Evolutionary conservation across 2,797 vertebrate species (phyloP).

Genomic region (Rhinogobio ventralis): DNA sequence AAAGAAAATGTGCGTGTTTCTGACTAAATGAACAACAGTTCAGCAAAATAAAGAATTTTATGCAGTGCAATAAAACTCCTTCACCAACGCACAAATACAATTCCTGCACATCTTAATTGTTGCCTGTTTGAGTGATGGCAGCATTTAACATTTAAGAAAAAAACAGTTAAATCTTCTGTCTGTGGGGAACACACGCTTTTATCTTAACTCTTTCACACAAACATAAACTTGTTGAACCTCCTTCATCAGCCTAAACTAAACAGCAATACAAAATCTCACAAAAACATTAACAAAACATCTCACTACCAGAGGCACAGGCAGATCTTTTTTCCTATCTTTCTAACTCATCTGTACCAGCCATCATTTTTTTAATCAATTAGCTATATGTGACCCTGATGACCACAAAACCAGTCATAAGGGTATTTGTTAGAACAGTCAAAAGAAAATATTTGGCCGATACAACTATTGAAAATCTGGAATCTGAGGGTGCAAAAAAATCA

Average conservation of each 20-base stretch:
- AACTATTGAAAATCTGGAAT: too few species aligned
- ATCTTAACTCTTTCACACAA: slow-evolving; percentile 8
- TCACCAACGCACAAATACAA: neutral
- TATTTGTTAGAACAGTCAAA: too few species aligned
- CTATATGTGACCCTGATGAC: too few species aligned
- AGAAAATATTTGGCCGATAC: too few species aligned
- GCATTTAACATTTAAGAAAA: slow-evolving; percentile 32
- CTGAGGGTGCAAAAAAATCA: too few species aligned
- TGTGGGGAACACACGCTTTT: slow-evolving; percentile 7
- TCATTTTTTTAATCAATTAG: neutral
- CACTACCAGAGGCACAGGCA: neutral
- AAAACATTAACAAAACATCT: neutral
- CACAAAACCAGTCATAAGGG: too few species aligned
- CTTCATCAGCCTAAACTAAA: slow-evolving; percentile 17
- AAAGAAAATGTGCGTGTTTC: neutral
- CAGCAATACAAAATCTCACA: neutral
- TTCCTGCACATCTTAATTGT: slow-evolving; percentile 23
- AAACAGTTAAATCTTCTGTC: slow-evolving; percentile 11
- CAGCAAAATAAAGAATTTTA: slow-evolving; percentile 5
- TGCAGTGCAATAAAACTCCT: neutral
- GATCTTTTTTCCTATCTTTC: neutral
- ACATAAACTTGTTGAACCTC: slow-evolving; percentile 24
- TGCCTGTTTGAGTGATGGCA: slow-evolving; percentile 34
- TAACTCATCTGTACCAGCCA: neutral
- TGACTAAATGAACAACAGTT: slow-evolving; percentile 12